A percentile compares a stretch with the other conserved stretches of the same genome.
These are phyloP conservation scores for Sweltsa coloradensis DNA, from an alignment of 1,140 invertebrate species.

Conservation along the genomic window DNA sequence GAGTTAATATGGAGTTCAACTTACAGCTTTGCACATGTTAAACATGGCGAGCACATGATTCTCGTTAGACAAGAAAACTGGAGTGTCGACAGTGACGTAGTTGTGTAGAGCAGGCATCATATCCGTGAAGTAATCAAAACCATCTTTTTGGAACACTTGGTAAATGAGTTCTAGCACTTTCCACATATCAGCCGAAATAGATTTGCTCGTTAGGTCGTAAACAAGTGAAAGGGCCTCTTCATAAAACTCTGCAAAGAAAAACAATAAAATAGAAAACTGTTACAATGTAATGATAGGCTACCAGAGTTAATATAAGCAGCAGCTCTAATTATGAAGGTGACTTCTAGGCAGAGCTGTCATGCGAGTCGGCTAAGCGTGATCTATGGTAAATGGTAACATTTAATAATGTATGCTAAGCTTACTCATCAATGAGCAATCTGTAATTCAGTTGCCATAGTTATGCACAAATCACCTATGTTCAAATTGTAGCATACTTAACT, in stretches of 20 bases:
- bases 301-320: slow-evolving; percentile 1
- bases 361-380: too few species aligned
- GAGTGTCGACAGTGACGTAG: slow-evolving; percentile 91
- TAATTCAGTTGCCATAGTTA: too few species aligned
- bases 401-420: too few species aligned
- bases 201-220: slow-evolving; percentile 79
- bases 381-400: too few species aligned
- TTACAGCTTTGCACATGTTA: slow-evolving; percentile 88
- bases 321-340: too few species aligned
- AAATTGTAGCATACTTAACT: too few species aligned
- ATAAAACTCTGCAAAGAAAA: slow-evolving; percentile 70
- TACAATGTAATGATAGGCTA: slow-evolving; percentile 4
- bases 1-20: too few species aligned
- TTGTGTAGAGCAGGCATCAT: slow-evolving; percentile 98
- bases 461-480: too few species aligned
- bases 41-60: slow-evolving; percentile 84
- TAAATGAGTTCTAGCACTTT: slow-evolving; percentile 84
- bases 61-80: slow-evolving; percentile 82
- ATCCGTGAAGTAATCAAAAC: slow-evolving; percentile 93
- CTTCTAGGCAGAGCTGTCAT: too few species aligned
- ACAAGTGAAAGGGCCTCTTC: slow-evolving; percentile 90
- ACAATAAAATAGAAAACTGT: slow-evolving; percentile 17
- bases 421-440: too few species aligned
- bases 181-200: slow-evolving; percentile 92
- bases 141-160: slow-evolving; percentile 85